Evolutionary conservation across 2,797 vertebrate genomes (phyloP), one percentile per base, ranked within the genome.

Genomic region (Cyclopterus lumpus): DNA sequence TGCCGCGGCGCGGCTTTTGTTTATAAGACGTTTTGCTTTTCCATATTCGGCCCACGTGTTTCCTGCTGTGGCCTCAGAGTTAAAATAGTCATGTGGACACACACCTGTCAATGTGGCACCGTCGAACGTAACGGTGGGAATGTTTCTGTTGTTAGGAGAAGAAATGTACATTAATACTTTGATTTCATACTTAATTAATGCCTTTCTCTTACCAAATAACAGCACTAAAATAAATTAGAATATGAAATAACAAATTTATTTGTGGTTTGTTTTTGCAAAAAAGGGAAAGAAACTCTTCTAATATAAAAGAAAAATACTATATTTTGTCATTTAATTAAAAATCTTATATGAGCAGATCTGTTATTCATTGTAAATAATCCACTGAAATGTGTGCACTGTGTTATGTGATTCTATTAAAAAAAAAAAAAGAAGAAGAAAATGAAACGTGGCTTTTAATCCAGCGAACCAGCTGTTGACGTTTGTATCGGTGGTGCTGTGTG

Each of bases 1-100:
- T 38, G 18, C 46, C 55, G 63, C 63, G 44, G 53, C 12, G 15
- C 63, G 46, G 46, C 28, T 69, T 75, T 67, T 63, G 59, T 77
- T 76, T 68, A 57, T 53, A 44, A 57, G 20, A 75, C 15, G 20
- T 64, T 86, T 86, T 59, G 54, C 63, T 81, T 86, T 81, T 71
- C 71, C 67, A 62, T 55, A 67, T 46, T 75, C 30, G 14, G n/a
- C 28, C 14, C 75, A 76, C 24, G 22, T 40, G 79, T 75, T 73
- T 80, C 69, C 77, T 77, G 42, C 63, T 71, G 53, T 11, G 60
- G 48, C 67, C 16, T 14, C 59, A 16, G 77, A 74, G 57, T 70
- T 77, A 68, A 83, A 86, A 75, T 72, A 59, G 53, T 51, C 4
- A 44, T 46, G n/a, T 79, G 55, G 51, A 42, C 28, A 67, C 73